phyloP scores from a whole-genome alignment of 2,797 vertebrate species.

The Eremophila alpestris region DNA sequence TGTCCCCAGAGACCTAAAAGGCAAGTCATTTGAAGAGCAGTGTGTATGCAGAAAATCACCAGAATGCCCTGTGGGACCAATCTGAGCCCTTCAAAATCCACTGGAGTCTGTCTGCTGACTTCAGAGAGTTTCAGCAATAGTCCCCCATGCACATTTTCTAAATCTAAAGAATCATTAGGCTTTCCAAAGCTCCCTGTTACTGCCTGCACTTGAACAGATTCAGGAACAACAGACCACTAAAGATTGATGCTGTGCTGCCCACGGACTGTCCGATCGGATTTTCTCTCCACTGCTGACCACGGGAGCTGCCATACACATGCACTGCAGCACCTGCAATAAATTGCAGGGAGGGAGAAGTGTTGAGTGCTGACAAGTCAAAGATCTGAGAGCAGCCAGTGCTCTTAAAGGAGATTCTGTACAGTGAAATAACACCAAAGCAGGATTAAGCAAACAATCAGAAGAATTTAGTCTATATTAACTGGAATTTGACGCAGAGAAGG shows the following conservation, averaged over 20 bases:
- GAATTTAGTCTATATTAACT: neutral
- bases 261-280: accelerated
- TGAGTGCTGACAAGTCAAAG: neutral
- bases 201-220: neutral
- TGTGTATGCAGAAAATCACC: slow-evolving; percentile 4
- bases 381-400: neutral
- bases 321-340: neutral
- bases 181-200: neutral
- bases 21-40: neutral
- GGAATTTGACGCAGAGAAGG: neutral
- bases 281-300: neutral
- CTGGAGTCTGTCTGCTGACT: slow-evolving; percentile 18
- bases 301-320: neutral
- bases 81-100: slow-evolving; percentile 28
- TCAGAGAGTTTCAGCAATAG: neutral
- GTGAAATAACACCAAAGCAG: neutral
- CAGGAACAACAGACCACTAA: neutral
- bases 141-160: neutral
- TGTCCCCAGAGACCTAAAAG: neutral
- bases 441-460: neutral
- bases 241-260: neutral
- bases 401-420: neutral
- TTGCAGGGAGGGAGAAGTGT: neutral
- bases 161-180: neutral
- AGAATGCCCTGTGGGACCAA: slow-evolving; percentile 17